Percentiles rank a stretch among this genome's conserved stretches.
These are phyloP conservation scores for Drosophila biarmipes DNA, from an alignment of 1,140 invertebrate species.

Conservation along the genomic window DNA sequence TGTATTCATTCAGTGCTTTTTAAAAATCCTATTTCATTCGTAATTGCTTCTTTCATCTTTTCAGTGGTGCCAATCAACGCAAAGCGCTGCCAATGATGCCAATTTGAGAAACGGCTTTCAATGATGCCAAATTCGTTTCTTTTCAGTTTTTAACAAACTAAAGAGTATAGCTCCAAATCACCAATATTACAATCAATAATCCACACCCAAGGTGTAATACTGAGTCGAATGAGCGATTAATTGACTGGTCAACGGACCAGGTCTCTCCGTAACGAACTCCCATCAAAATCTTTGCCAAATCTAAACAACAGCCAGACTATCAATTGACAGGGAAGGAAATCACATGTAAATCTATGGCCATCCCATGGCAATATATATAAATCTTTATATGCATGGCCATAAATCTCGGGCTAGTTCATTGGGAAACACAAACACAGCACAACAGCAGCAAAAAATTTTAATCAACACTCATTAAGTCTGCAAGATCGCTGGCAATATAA, in stretches of 20 bases:
- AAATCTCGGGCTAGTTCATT: constrained; percentile 46
- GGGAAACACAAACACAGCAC: constrained; percentile 32
- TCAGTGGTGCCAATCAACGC: neutral
- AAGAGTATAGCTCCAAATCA: neutral
- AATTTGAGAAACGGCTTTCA: neutral
- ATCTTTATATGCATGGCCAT: constrained; percentile 42
- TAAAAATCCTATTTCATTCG: neutral
- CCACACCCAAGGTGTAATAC: constrained; percentile 15
- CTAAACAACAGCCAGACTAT: constrained; percentile 26
- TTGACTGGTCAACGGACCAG: constrained; percentile 34
- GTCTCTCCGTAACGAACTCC: constrained; percentile 55
- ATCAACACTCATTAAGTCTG: constrained; percentile 81
- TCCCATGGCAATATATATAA: constrained; percentile 26
- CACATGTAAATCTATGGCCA: constrained; percentile 30
- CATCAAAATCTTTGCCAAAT: constrained; percentile 37
- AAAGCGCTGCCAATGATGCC: neutral
- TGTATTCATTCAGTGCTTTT: neutral
- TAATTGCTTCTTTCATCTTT: neutral
- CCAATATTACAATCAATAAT: neutral
- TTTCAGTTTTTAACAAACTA: neutral
- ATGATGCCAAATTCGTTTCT: neutral
- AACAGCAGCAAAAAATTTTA: constrained; percentile 54
- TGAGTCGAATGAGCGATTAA: constrained; percentile 34
- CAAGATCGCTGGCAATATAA: constrained; percentile 78
- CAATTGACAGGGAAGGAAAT: constrained; percentile 62